These are phyloP conservation scores for Xiphorhynchus elegans DNA, from an alignment of 2,113 vertebrate species.

Conservation along the genomic window DNA sequence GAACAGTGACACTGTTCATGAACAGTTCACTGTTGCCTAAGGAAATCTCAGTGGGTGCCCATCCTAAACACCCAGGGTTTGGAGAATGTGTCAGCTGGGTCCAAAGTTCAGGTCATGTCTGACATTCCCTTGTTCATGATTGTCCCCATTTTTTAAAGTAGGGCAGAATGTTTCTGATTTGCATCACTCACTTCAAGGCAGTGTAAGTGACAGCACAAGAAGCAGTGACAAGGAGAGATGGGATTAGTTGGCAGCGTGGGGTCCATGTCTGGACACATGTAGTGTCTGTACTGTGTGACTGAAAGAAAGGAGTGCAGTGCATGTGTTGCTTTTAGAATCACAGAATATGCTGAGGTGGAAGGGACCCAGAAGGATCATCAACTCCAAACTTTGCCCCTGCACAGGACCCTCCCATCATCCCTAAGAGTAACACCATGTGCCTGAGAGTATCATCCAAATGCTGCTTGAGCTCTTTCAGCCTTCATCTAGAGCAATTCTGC, in stretches of 20 bases:
- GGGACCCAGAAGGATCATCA: neutral
- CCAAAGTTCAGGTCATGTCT: neutral
- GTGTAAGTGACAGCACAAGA: neutral
- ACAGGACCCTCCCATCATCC: neutral
- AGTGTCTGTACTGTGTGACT: fast-evolving
- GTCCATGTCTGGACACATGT: neutral
- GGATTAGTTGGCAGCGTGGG: neutral
- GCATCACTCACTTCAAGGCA: neutral
- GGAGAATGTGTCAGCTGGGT: neutral
- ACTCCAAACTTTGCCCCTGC: neutral
- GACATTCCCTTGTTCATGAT: neutral
- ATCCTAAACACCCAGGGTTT: neutral
- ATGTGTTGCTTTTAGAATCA: neutral
- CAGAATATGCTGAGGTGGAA: neutral
- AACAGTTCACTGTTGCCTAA: neutral
- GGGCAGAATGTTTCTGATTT: neutral
- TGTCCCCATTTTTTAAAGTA: neutral
- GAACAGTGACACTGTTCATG: neutral
- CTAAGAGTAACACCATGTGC: neutral
- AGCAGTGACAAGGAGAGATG: neutral
- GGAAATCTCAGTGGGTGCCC: neutral
- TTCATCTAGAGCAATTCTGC: fast-evolving
- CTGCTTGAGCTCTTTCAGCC: neutral
- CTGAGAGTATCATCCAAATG: neutral
- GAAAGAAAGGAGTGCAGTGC: neutral